These are phyloP conservation scores for Daboia siamensis DNA, from an alignment of 2,113 vertebrate genomes.

Conservation along the genomic window DNA sequence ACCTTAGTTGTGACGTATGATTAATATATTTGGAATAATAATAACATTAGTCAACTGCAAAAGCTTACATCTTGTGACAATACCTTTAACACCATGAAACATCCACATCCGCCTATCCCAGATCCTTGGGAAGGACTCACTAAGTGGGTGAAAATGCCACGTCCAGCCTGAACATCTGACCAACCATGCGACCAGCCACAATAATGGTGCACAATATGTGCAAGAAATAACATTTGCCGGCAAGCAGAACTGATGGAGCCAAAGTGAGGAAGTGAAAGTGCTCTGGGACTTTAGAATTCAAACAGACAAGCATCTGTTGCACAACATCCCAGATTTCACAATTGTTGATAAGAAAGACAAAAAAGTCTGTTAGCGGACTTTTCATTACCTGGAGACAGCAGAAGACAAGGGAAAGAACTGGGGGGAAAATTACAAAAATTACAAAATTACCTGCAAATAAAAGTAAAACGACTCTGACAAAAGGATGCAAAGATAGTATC, in stretches of 20 bases:
- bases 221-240: background rate
- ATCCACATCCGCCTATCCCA: background rate
- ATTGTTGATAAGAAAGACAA: background rate
- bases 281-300: background rate
- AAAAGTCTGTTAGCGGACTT: background rate
- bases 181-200: background rate
- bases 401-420: background rate
- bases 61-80: background rate
- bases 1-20: background rate
- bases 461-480: background rate
- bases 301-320: background rate
- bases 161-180: background rate
- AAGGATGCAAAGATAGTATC: background rate
- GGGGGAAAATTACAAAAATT: background rate
- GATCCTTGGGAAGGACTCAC: background rate
- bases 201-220: background rate
- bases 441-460: background rate
- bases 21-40: background rate
- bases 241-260: background rate
- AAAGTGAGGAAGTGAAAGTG: background rate
- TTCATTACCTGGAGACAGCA: background rate
- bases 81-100: background rate
- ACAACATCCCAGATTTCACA: background rate
- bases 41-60: background rate
- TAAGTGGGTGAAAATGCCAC: background rate